Base-by-base conservation (phyloP, 2,113 vertebrate species). In the Martes martes region DNA sequence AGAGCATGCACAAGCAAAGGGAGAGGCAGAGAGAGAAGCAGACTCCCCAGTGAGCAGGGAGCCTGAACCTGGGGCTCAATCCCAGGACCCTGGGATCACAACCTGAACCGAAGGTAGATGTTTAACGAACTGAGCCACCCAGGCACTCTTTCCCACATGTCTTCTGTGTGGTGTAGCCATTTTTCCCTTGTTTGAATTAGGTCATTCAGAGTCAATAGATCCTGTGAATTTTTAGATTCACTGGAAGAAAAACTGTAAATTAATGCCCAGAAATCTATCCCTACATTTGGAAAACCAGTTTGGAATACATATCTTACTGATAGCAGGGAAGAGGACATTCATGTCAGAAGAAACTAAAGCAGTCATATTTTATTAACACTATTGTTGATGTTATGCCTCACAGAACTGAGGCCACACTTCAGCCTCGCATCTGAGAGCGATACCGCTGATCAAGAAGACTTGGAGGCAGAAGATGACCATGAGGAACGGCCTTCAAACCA, bases 401-500 rank as follows among this genome's bases (percentile, higher is more conserved):
- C n/a, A 99, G 99, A 99, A 98, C 98, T 99, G 96, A 99, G 99
- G 97, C 99, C 99, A 2, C 99, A 99, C 98, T 99, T 99, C 97
- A 99, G 99, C 91, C 98, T 99, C 78, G 99, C 99, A 5, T 99
- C 99, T 16, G 99, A 99, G 96, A 99, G 99, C n/a, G 99, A 99
- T 97, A 98, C 99, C 0, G 99, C 99, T 0, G 99, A 99, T 50
- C 99, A 99, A 85, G 99, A 99, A 2, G 99, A 99, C 67, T 92
- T 99, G 5, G 99, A 99, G 28, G 98, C 98, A 50, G 99, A 99
- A 57, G 95, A 95, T 0, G 99, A 99, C 82, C 99, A 98, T 2
- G 99, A 99, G 36, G 98, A 99, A 45, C 99, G 95, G 90, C 97
- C 99, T 91, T 89, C 98, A n/a, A 99, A 98, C 92, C 99, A 99